phyloP scores from a whole-genome alignment of 2,888 invertebrate genomes.

The Lissonota sp. region DNA sequence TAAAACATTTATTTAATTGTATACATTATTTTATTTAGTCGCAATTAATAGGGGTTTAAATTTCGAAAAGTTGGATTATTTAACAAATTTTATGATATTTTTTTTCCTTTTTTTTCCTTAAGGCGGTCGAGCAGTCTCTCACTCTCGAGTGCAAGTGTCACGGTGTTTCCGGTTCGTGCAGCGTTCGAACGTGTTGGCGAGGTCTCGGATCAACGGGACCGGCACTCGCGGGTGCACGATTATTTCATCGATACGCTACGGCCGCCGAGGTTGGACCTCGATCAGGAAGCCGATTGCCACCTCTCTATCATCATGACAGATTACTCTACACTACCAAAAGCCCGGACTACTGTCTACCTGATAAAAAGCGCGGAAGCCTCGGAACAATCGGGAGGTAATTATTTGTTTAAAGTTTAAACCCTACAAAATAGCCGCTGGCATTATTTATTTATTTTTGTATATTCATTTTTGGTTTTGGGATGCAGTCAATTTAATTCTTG shows the following conservation, averaged over 20 bases:
- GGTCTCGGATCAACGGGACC: slow-evolving; percentile 86
- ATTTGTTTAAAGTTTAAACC: slow-evolving; percentile 21
- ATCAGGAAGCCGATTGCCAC: slow-evolving; percentile 80
- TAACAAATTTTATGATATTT: slow-evolving; percentile 23
- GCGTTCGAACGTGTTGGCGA: slow-evolving; percentile 93
- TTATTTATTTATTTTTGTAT: neutral
- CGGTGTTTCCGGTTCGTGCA: slow-evolving; percentile 93
- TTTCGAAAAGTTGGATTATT: slow-evolving; percentile 10
- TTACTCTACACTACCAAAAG: slow-evolving; percentile 92
- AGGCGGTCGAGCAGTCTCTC: slow-evolving; percentile 88
- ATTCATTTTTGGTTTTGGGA: neutral
- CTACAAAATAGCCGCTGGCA: neutral
- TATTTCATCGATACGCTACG: slow-evolving; percentile 87
- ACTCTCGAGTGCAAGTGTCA: slow-evolving; percentile 92
- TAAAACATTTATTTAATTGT: no score
- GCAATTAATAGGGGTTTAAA: neutral
- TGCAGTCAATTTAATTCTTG: neutral
- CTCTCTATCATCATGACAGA: slow-evolving; percentile 85
- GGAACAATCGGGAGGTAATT: slow-evolving; percentile 91
- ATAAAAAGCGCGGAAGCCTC: slow-evolving; percentile 89
- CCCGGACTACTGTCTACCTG: slow-evolving; percentile 92
- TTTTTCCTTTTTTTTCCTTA: slow-evolving; percentile 1
- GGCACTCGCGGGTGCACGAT: slow-evolving; percentile 85
- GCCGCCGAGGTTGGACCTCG: slow-evolving; percentile 84
- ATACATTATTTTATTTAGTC: neutral